Base-by-base conservation (phyloP, 1,140 invertebrate genomes). In the Lycorma delicatula region DNA sequence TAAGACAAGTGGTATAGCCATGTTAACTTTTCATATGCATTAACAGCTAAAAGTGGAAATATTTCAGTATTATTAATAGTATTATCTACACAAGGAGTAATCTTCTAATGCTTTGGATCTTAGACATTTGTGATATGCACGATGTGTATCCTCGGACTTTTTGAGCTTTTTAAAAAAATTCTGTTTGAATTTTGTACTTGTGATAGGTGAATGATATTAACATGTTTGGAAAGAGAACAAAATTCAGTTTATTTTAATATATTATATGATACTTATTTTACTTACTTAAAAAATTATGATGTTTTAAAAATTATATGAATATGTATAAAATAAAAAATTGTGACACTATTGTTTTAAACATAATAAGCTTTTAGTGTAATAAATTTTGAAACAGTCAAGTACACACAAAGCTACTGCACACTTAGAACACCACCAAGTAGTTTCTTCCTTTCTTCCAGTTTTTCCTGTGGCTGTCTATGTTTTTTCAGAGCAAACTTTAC, bases 401-500 rank as follows among this genome's bases (percentile, higher is more conserved):
- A 38, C 13, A 38, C 36, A 38, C 18, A 38, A 38, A n/a, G 36
- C 4, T 38, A 38, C 18, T 38, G 36, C 3, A 38, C 36, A 38
- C 13, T 38, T 18, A 38, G 12, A 13, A 38, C 49, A 51, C 27
- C 49, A 51, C n/a, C n/a, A n/a, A n/a, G n/a, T n/a, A 28, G 49
- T 18, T 28, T 23, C 29, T 25, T 51, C 49, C 26, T 51, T 51
- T 27, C 49, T 51, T 29, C 49, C 49, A 28, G 25, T 13, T 29
- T 51, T 51, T 29, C 22, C 49, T n/a, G 49, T 27, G 12, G n/a
- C 11, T 28, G 49, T 18, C 20, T 51, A 28, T 7, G 6, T n/a
- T 51, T 28, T 26, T 51, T 51, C 25, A 16, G 49, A 51, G 49
- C 49, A 51, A 25, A 51, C 49, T 51, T 27, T 26, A 5, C 41